Evolutionary conservation across 2,888 invertebrate genomes (phyloP), one percentile per base, ranked within the genome.

Genomic region (Nymphalis polychloros): DNA sequence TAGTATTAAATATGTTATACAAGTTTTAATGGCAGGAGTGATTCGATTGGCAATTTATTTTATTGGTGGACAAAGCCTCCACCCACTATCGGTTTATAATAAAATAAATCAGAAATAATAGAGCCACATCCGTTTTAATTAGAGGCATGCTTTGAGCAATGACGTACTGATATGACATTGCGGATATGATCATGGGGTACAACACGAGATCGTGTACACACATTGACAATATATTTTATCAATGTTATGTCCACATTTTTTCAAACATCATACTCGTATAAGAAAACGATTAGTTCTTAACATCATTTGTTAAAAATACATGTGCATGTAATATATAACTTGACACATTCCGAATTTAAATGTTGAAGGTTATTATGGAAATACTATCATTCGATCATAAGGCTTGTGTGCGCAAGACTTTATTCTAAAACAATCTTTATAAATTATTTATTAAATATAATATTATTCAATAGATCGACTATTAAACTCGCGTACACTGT

Each of bases 81-180:
- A 81, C 88, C 88, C 84, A 89, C 85, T 74, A 60, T 67, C 70
- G 66, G 74, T 73, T 63, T 41, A 63, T 57, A 64, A 64, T 70
- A 61, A 63, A 74, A 87, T 89, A 86, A 88, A 86, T 87, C 85
- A 85, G 79, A 81, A 83, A 85, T 84, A 75, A 82, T 87, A 77
- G 77, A 81, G 79, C 83, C 71, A 87, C 84, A 91, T 91, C 90
- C 90, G 90, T 89, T 89, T 90, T 84, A 81, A 90, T 89, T 85
- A 87, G 70, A 69, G 62, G 47, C 77, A 78, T 76, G 77, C 79
- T 79, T 77, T 80, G 75, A 72, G 72, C 68, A 69, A 72, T 78
- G 76, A 78, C 78, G 77, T 73, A 64, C 69, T 68, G 64, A 73
- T 73, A 70, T 76, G 72, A 76, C 72, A 78, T 84, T 80, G 80